phyloP scores from a whole-genome alignment of 2,888 invertebrate genomes.

The Polymixis flavicincta region DNA sequence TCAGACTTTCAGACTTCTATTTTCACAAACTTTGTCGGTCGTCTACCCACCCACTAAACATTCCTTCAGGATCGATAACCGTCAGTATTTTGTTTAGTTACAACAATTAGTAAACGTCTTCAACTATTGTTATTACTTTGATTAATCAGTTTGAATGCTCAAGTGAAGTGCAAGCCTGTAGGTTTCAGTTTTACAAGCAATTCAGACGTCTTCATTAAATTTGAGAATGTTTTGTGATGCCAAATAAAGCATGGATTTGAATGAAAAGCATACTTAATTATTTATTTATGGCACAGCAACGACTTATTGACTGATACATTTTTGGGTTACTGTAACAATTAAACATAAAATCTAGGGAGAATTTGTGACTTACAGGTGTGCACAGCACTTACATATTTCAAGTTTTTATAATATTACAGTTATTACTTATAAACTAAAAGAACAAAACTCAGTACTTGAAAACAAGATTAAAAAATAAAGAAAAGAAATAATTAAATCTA shows the following conservation, averaged over 20 bases:
- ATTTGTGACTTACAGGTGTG: too few species aligned
- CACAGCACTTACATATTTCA: too few species aligned
- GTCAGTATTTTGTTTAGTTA: slow-evolving; percentile 54
- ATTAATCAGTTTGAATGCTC: slow-evolving; percentile 54
- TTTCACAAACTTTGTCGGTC: slow-evolving; percentile 8
- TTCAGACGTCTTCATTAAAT: slow-evolving; percentile 1
- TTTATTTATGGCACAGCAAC: too few species aligned
- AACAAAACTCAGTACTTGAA: too few species aligned
- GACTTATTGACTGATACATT: too few species aligned
- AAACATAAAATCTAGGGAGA: too few species aligned
- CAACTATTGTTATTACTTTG: slow-evolving; percentile 55
- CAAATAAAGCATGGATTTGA: slow-evolving; percentile 8
- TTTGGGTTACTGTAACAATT: too few species aligned
- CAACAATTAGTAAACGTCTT: slow-evolving; percentile 60
- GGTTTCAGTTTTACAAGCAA: slow-evolving; percentile 15
- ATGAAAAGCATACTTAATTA: not conserved
- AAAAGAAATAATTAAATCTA: too few species aligned
- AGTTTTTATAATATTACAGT: too few species aligned
- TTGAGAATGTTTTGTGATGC: not conserved
- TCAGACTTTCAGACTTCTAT: not conserved
- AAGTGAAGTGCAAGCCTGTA: slow-evolving; percentile 14
- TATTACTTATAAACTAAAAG: too few species aligned
- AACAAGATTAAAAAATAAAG: too few species aligned
- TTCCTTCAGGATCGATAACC: slow-evolving; percentile 24
- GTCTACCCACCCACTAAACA: slow-evolving; percentile 12